Evolutionary conservation across 2,888 invertebrate species (phyloP).

Genomic region (Cheilosia scutellata): DNA sequence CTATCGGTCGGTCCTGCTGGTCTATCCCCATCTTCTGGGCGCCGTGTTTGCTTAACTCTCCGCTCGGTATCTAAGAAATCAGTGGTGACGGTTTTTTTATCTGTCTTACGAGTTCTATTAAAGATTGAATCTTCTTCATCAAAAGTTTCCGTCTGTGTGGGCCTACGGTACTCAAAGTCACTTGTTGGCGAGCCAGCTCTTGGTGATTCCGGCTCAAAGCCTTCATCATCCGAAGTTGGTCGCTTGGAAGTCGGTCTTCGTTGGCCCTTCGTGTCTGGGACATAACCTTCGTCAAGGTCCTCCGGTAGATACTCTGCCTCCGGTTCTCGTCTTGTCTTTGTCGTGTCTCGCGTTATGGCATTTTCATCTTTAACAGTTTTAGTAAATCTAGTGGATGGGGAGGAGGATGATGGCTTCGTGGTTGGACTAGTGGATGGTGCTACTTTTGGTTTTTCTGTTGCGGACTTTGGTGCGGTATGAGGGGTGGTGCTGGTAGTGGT

Average conservation of each 20-base stretch:
- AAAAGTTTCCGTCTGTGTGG: constrained; percentile 21
- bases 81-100: constrained; percentile 39
- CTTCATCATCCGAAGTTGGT: constrained; percentile 76
- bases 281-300: constrained; percentile 64
- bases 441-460: constrained; percentile 57
- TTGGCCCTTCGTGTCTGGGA: constrained; percentile 46
- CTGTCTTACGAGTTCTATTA: constrained; percentile 45
- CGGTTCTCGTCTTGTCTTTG: constrained; percentile 57
- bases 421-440: constrained; percentile 64
- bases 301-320: constrained; percentile 35
- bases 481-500: constrained; percentile 54
- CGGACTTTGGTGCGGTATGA: constrained; percentile 66
- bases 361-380: constrained; percentile 65
- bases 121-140: constrained; percentile 62
- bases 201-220: constrained; percentile 77
- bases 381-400: constrained; percentile 62
- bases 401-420: constrained; percentile 63
- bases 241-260: constrained; percentile 30
- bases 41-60: background rate
- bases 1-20: constrained; percentile 3
- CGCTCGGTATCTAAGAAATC: constrained; percentile 63
- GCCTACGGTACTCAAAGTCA: constrained; percentile 84
- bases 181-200: constrained; percentile 85
- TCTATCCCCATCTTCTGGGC: constrained; percentile 7
- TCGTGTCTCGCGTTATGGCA: constrained; percentile 56